phyloP scores from a whole-genome alignment of 92 coral and sea anemone species.

The Porites divaricata region DNA sequence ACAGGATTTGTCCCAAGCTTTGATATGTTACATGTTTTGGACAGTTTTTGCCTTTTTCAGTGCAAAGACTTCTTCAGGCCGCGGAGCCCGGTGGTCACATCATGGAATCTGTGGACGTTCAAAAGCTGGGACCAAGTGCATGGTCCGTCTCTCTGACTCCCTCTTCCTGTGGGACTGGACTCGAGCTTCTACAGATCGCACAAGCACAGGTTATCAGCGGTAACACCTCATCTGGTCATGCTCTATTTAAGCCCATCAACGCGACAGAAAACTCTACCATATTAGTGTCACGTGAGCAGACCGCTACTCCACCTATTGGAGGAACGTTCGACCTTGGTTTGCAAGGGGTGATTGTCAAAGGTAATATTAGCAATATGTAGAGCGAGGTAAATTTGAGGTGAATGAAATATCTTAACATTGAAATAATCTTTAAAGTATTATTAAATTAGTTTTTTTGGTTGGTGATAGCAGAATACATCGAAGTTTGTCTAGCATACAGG shows the following conservation, averaged over 20 bases:
- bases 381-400: neutral
- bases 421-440: too few relatives aligned
- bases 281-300: constrained; percentile 64
- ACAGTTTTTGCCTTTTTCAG: constrained; percentile 33
- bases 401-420: neutral
- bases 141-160: constrained; percentile 74
- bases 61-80: constrained; percentile 57
- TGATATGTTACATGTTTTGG: neutral
- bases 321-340: constrained; percentile 80
- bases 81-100: constrained; percentile 83
- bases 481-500: too few relatives aligned
- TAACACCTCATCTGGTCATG: constrained; percentile 44
- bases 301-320: constrained; percentile 79
- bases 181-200: constrained; percentile 67
- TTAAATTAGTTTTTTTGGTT: neutral
- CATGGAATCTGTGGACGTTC: constrained; percentile 66
- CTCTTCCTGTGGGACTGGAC: constrained; percentile 76
- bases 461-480: neutral
- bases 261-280: constrained; percentile 46
- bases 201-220: constrained; percentile 58
- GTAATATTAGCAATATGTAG: constrained; percentile 36
- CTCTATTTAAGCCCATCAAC: constrained; percentile 57
- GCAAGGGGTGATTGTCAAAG: constrained; percentile 53
- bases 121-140: constrained; percentile 59
- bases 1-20: neutral